Conservation (phyloP, 2,797 vertebrate species). For the Clamator glandarius region DNA sequence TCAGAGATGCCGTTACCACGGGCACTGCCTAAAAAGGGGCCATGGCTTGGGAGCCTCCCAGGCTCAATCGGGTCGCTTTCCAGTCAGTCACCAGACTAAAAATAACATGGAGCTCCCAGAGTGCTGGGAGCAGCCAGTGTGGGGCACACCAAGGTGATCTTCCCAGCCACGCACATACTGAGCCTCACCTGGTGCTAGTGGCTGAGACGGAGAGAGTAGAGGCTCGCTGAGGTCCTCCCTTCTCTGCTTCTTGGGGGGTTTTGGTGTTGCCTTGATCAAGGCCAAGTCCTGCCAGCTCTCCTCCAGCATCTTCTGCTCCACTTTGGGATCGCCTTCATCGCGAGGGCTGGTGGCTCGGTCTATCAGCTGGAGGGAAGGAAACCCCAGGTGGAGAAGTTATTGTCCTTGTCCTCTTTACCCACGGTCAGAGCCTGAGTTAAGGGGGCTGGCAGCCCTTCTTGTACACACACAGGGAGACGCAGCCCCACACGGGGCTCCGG, state of each 20-base stretch:
- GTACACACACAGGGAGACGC: rapidly evolving
- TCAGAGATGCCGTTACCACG: not conserved
- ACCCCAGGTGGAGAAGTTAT: rapidly evolving
- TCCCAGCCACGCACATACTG: rapidly evolving
- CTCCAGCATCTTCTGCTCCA: constrained; percentile 84
- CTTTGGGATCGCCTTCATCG: constrained; percentile 82
- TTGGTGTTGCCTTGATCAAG: constrained; percentile 83
- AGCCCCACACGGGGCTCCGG: rapidly evolving
- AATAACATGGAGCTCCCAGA: not conserved
- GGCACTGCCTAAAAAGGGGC: constrained; percentile 60
- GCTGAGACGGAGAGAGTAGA: not conserved
- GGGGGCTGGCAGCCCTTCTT: no score
- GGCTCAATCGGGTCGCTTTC: not conserved
- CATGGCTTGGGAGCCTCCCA: not conserved
- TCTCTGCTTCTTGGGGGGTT: constrained; percentile 73
- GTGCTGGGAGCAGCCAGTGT: rapidly evolving
- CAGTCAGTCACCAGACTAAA: not conserved
- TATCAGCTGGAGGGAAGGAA: constrained; percentile 82
- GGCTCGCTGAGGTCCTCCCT: constrained; percentile 68
- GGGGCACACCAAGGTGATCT: not conserved
- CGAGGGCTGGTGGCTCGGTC: constrained; percentile 89
- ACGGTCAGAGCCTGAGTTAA: rapidly evolving
- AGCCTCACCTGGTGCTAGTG: not conserved
- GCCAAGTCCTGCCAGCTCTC: constrained; percentile 93
- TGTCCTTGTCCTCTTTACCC: rapidly evolving